Evolutionary conservation across 2,113 vertebrate species (phyloP).

Genomic region (Mystacornis crossleyi): DNA sequence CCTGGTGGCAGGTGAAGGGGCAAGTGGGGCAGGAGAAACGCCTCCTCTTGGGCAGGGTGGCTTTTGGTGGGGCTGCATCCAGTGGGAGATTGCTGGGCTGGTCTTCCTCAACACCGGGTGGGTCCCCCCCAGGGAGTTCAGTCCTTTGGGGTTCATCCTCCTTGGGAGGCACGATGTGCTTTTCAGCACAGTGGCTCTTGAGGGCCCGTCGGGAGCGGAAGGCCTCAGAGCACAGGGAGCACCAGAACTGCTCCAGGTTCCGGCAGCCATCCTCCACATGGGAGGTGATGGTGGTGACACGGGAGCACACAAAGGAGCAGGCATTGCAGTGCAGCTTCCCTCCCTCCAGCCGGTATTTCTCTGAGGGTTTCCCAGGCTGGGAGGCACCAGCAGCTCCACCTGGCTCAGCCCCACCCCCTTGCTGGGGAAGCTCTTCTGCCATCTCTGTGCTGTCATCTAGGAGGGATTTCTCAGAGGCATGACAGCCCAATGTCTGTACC

Average conservation of each 20-base stretch:
- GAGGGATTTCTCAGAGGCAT: not conserved
- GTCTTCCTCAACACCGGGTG: not conserved
- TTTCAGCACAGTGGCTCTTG: slow-evolving; percentile 12
- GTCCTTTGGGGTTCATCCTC: not conserved
- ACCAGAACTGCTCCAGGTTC: slow-evolving; percentile 22
- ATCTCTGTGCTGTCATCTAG: not conserved
- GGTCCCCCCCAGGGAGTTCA: accelerated
- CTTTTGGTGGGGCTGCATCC: not conserved
- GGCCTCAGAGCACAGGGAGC: slow-evolving; percentile 53
- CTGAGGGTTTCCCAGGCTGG: not conserved
- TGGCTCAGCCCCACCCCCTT: not conserved
- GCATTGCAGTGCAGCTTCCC: slow-evolving; percentile 84
- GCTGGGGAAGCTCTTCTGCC: not conserved
- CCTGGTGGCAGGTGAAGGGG: slow-evolving; percentile 84
- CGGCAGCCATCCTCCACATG: slow-evolving; percentile 80
- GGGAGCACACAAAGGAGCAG: slow-evolving; percentile 84
- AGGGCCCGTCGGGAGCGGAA: slow-evolving; percentile 53
- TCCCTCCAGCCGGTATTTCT: slow-evolving; percentile 71
- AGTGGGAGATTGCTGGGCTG: not conserved
- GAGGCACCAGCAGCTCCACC: not conserved
- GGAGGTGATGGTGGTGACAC: slow-evolving; percentile 78
- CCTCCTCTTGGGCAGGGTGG: not conserved
- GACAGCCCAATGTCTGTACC: not conserved
- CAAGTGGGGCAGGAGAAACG: slow-evolving; percentile 83
- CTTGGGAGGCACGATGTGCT: not conserved